Evolutionary conservation across 2,113 vertebrate genomes (phyloP).

Genomic region (Ranitomeya imitator): DNA sequence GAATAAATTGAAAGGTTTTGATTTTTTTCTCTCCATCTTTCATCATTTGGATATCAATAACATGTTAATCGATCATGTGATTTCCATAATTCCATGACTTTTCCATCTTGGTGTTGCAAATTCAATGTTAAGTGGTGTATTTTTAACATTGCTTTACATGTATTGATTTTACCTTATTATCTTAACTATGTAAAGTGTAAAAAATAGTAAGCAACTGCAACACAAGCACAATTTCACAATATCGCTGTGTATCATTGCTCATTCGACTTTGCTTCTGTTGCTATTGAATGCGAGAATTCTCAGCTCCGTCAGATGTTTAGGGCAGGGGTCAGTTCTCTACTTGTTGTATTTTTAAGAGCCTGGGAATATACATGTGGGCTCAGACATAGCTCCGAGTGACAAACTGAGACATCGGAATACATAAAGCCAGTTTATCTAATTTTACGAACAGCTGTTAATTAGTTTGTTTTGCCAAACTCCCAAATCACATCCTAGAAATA

Average conservation of each 20-base stretch:
- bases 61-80: too few relatives aligned
- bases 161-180: too few relatives aligned
- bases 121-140: too few relatives aligned
- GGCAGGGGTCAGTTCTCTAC: constrained; percentile 18
- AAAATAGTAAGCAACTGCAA: background rate
- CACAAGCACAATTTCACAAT: background rate
- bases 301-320: constrained; percentile 32
- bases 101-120: too few relatives aligned
- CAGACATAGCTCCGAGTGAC: background rate
- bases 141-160: too few relatives aligned
- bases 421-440: constrained; percentile 1
- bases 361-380: constrained; percentile 27
- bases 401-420: background rate
- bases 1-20: too few relatives aligned
- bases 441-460: constrained; percentile 37
- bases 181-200: background rate
- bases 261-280: constrained; percentile 4
- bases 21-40: too few relatives aligned
- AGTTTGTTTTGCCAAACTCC: constrained; percentile 8
- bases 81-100: too few relatives aligned
- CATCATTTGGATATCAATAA: too few relatives aligned
- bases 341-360: constrained; percentile 40
- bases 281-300: background rate
- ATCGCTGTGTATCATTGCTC: background rate
- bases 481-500: constrained; percentile 19